A percentile compares a stretch with the other conserved stretches of the same genome.
Evolutionary conservation across 1,140 invertebrate species (phyloP).

Genomic region (Cataglyphis hispanica): DNA sequence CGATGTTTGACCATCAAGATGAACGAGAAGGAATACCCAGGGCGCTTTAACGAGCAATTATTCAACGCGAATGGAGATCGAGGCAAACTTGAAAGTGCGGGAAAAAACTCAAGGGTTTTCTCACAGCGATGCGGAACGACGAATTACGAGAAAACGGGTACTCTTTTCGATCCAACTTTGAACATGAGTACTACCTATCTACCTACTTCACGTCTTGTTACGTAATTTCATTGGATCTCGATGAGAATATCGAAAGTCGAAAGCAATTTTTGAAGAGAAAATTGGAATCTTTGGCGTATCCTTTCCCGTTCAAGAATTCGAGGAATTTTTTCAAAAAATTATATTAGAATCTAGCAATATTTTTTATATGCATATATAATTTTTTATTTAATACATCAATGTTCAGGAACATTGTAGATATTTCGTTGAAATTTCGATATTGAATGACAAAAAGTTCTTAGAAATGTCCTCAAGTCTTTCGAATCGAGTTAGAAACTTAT

Average conservation of each 20-base stretch:
- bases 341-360: no score
- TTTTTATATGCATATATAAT: no score
- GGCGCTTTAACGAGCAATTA: slow-evolving; percentile 73
- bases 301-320: not conserved
- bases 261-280: slow-evolving; percentile 30
- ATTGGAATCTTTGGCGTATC: slow-evolving; percentile 15
- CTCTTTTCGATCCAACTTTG: slow-evolving; percentile 32
- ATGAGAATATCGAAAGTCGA: slow-evolving; percentile 27
- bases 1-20: not conserved
- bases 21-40: slow-evolving; percentile 36
- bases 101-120: slow-evolving; percentile 48
- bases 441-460: not conserved
- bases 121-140: not conserved
- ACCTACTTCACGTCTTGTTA: slow-evolving; percentile 18
- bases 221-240: slow-evolving; percentile 40
- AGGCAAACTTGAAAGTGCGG: slow-evolving; percentile 44
- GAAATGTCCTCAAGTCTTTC: not conserved
- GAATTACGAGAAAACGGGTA: slow-evolving; percentile 16
- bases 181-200: slow-evolving; percentile 36
- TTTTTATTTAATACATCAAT: slow-evolving; percentile 5
- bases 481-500: not conserved
- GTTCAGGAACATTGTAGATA: not conserved
- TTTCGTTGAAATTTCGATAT: not conserved
- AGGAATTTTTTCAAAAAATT: slow-evolving; percentile 22
- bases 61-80: slow-evolving; percentile 60